These are phyloP conservation scores for Anas platyrhynchos DNA, from an alignment of 2,113 vertebrate species.

Conservation along the genomic window DNA sequence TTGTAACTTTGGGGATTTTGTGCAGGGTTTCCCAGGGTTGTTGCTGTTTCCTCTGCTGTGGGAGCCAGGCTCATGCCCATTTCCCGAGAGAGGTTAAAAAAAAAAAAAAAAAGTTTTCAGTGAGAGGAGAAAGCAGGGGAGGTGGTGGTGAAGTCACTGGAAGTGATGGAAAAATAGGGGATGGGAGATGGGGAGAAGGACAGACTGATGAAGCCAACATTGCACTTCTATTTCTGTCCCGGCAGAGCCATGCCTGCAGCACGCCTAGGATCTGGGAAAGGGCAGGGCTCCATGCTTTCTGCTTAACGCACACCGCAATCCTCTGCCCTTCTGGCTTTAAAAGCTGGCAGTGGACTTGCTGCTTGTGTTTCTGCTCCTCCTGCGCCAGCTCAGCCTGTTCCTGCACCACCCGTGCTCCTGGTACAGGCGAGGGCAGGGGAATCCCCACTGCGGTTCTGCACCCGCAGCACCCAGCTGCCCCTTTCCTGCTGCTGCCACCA, in stretches of 20 bases:
- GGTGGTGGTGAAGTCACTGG: not conserved
- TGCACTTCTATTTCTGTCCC: not conserved
- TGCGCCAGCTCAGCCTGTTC: not conserved
- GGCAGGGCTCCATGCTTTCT: not conserved
- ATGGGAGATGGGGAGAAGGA: not conserved
- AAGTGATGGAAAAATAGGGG: not conserved
- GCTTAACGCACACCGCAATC: not conserved
- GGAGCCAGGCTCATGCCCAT: not conserved
- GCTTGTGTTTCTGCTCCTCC: constrained; percentile 6
- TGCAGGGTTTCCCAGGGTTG: not conserved
- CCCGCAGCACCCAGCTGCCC: not conserved
- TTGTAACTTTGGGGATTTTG: not conserved
- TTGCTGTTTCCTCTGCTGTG: not conserved
- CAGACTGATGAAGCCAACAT: not conserved
- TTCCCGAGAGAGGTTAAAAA: not conserved
- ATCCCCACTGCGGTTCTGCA: rapidly evolving
- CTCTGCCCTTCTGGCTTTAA: not conserved
- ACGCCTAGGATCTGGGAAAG: not conserved
- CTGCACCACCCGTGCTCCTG: not conserved
- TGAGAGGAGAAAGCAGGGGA: not conserved
- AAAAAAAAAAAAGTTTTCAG: not conserved
- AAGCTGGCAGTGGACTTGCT: not conserved
- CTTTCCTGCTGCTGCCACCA: not conserved
- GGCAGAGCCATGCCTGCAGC: not conserved
- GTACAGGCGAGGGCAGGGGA: not conserved